Percentiles rank a stretch among this genome's conserved stretches.
Conservation (phyloP, 2,888 invertebrate species). For the Ornithoptera alexandrae region DNA sequence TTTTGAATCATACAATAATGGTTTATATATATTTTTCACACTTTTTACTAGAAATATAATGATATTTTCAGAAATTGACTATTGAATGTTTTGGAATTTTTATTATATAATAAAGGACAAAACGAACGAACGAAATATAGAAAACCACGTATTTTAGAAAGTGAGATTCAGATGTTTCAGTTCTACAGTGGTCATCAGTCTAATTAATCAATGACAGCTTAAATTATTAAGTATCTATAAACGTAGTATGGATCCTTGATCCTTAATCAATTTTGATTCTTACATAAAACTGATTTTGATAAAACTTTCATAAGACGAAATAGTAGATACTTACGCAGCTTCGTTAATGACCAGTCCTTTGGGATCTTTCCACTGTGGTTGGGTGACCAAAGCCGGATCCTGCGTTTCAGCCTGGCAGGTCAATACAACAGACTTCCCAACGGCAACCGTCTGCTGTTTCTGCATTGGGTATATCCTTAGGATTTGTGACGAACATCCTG, state of each 20-base stretch:
- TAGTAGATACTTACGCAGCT: slow-evolving; percentile 78
- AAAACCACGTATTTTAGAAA: neutral
- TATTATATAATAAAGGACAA: neutral
- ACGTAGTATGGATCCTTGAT: neutral
- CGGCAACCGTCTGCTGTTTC: slow-evolving; percentile 84
- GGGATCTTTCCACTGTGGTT: slow-evolving; percentile 90
- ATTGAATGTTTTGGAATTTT: neutral
- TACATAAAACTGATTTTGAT: neutral
- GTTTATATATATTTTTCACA: too few species aligned
- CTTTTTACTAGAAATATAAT: neutral
- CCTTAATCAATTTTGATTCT: neutral
- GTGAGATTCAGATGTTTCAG: neutral
- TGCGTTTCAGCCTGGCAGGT: slow-evolving; percentile 88
- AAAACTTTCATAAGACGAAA: neutral
- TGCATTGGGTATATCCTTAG: slow-evolving; percentile 86
- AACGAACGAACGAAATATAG: neutral
- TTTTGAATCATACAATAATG: too few species aligned
- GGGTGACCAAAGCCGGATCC: slow-evolving; percentile 83
- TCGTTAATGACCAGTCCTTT: slow-evolving; percentile 84
- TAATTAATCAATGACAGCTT: neutral
- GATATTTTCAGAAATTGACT: neutral
- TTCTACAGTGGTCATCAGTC: neutral
- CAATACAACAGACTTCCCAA: slow-evolving; percentile 87
- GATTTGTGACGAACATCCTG: slow-evolving; percentile 71
- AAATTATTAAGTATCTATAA: neutral